Evolutionary conservation across 2,888 invertebrate species (phyloP), one percentile per base, ranked within the genome.

Genomic region (Torymus aiolomorphi): DNA sequence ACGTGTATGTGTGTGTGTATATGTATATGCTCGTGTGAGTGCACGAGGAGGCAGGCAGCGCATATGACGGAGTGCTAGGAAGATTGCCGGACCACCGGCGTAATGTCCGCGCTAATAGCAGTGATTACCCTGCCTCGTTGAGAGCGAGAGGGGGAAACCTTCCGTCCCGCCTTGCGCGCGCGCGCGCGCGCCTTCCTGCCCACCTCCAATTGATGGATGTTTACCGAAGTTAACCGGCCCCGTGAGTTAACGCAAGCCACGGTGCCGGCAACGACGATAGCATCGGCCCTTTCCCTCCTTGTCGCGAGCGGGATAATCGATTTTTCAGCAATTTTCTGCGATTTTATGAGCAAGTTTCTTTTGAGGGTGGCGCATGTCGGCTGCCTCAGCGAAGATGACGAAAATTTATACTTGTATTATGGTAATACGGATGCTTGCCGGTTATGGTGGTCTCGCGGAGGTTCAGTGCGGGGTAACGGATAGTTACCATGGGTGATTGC

Each of bases 51-150:
- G 24, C 59, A 56, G 72, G 31, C 65, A 20, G 13, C 24, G 42
- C 54, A 56, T 86, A 88, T 86, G 87, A 89, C 87, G 85, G 86
- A 88, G 88, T 87, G 87, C 87, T 86, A 85, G 85, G 83, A 85
- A 89, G 89, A 89, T 89, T 86, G 88, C 86, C 86, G 88, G 92
- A 92, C 92, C 92, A 92, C 92, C 92, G 91, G 91, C 91, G 90
- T 91, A 90, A 91, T 91, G 90, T 88, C 88, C 87, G 91, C 87
- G 87, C 90, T 92, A 92, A 92, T 92, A 92, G 92, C 90, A 92
- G 92, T 92, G 91, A 92, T 92, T 92, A 92, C 90, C 90, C 87
- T 89, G 87, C 90, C 87, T 88, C 83, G 89, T 87, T 88, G 86
- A 86, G 86, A 42, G 65, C 51, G 51, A 57, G 63, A 79, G 56